Base-by-base conservation (phyloP, 2,797 vertebrate species). In the Falco peregrinus region DNA sequence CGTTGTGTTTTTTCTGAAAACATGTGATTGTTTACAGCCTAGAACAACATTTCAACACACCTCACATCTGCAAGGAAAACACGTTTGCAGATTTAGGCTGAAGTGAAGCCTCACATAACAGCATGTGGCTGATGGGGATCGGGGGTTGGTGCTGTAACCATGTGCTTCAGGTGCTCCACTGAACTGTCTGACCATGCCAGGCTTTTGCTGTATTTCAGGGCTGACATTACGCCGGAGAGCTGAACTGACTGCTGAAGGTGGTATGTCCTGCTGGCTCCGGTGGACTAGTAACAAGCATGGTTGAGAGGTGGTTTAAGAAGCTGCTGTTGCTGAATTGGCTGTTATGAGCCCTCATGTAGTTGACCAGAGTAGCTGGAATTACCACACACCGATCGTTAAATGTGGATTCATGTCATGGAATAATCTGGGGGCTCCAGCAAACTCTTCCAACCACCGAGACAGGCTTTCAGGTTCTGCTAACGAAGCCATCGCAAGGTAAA, bases 111-210 rank as follows among this genome's bases (percentile, higher is more conserved):
- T 53, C 60, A n/a, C 8, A 61, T 41, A 75, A 31, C 5, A 26
- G 3, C 4, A 5, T 4, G 26, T 0, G 2, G 8, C 13, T 68
- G 64, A 39, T 6, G 21, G 19, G 37, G 20, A 28, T 79, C 31
- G 48, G 41, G 31, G 45, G 17, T 94, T 71, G 76, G 5, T 60
- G 5, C 8, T 51, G 41, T n/a, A 50, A 45, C 10, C 1, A 9
- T 1, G 4, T 59, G 26, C 33, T 78, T 82, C 41, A 31, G 29
- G 26, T 37, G 9, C 25, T 71, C 9, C 18, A 16, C 26, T 9
- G 28, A 73, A 85, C 59, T 31, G 4, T 48, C n/a, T 70, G 48
- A 29, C 24, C 6, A 2, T 3, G 11, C 9, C 57, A 76, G 35
- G 3, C 6, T 79, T 75, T 39, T 81, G 33, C 12, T 60, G 0